Base-by-base conservation (phyloP, 2,888 invertebrate species). In the Leptopilina drosophilae region DNA sequence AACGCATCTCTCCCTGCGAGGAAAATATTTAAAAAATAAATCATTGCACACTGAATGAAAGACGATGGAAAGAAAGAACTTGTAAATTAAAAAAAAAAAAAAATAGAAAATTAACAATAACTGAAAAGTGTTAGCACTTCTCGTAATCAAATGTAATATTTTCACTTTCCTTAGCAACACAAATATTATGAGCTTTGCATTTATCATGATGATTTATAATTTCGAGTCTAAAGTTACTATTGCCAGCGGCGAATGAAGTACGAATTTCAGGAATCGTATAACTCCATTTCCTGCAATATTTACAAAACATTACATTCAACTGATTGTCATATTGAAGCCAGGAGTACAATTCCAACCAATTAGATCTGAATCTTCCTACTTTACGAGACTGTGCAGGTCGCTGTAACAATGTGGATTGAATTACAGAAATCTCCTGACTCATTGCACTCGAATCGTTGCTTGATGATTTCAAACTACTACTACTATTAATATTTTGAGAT, bases 181-280 rank as follows among this genome's bases (percentile, higher is more conserved):
- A 96, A 87, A 95, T 91, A 85, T 94, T 94, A 90, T 96, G 96
- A 53, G 95, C 95, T 91, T 96, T 96, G 90, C 95, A 95, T 89
- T 95, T 96, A 90, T 96, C 95, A 88, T 96, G 96, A 91, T 96
- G 96, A 90, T 96, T 96, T 69, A 96, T 94, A 87, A 96, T 96
- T 92, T 96, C 96, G 82, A 96, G 92, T 77, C 96, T 93, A 92
- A 96, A 96, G 91, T 96, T 96, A 69, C 95, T 94, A 87, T 95
- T 96, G 79, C 96, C 96, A 87, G 95, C 95, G n/a, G 95, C 95
- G 87, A 96, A 96, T 0, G 95, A 95, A n/a, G 96, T 96, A 80
- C 95, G 93, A 87, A 95, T 95, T 82, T 95, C 95, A 14, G 95
- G 94, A 84, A 95, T 93, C 33, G 94, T 94, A 73, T 94, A 93